phyloP scores from a whole-genome alignment of 1,140 invertebrate species.

The Neuroterus valhalla region DNA sequence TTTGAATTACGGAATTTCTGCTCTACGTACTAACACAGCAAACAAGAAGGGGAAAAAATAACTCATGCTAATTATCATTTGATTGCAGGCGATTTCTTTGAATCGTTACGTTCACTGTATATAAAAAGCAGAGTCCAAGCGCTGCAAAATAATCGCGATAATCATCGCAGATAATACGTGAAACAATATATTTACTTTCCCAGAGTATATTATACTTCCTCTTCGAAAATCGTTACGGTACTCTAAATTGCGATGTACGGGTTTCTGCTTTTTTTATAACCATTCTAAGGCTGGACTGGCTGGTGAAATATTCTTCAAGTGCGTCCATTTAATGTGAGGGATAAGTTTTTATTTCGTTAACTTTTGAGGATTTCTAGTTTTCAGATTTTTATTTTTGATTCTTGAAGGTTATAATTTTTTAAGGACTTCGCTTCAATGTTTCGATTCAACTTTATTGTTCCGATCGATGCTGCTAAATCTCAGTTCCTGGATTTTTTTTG shows the following conservation, averaged over 20 bases:
- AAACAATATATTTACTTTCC: constrained; percentile 28
- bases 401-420: no score
- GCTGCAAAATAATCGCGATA: constrained; percentile 18
- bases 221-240: constrained; percentile 26
- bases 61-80: constrained; percentile 6
- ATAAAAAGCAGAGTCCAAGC: neutral
- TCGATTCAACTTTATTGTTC: no score
- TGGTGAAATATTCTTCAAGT: no score
- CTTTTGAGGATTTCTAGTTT: no score
- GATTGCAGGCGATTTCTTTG: constrained; percentile 20
- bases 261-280: neutral
- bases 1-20: neutral
- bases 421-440: no score
- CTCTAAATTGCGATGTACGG: constrained; percentile 10
- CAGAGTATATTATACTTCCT: constrained; percentile 18
- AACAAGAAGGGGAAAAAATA: neutral
- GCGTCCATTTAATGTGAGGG: no score
- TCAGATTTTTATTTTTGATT: no score
- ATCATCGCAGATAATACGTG: neutral
- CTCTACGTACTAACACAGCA: neutral
- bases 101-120: constrained; percentile 8
- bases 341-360: no score
- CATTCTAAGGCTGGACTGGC: neutral
- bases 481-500: no score
- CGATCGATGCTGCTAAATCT: no score